Evolutionary conservation across 2,797 vertebrate species (phyloP).

Genomic region (Staurois parvus): DNA sequence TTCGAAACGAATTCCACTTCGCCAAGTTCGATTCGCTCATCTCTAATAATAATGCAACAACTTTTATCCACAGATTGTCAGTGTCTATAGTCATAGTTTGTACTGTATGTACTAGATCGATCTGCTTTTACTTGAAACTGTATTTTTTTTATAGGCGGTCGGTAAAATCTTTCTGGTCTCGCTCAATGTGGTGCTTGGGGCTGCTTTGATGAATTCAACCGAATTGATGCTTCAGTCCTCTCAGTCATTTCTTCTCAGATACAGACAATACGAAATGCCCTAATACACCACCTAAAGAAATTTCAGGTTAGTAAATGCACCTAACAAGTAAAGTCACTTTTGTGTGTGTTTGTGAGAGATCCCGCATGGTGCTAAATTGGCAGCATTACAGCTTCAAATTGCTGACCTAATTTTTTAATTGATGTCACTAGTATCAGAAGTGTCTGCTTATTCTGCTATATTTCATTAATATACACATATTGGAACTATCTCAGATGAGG

Average conservation of each 20-base stretch:
- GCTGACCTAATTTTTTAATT: too few relatives aligned
- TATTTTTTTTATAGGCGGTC: slow-evolving; percentile 80
- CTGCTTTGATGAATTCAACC: slow-evolving; percentile 98
- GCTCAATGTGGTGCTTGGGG: slow-evolving; percentile 98
- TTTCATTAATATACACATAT: too few relatives aligned
- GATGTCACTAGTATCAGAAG: too few relatives aligned
- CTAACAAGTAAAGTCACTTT: not conserved
- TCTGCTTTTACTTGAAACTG: not conserved
- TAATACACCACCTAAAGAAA: slow-evolving; percentile 85
- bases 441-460: too few relatives aligned
- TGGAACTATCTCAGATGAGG: too few relatives aligned
- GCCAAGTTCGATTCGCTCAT: too few relatives aligned
- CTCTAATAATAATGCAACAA: too few relatives aligned
- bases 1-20: too few relatives aligned
- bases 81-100: not conserved
- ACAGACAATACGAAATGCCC: slow-evolving; percentile 92
- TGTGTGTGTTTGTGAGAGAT: not conserved
- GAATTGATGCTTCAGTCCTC: slow-evolving; percentile 95
- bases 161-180: slow-evolving; percentile 96
- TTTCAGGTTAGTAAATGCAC: slow-evolving; percentile 82
- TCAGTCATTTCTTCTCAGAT: slow-evolving; percentile 98
- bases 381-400: too few relatives aligned
- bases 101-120: not conserved
- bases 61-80: too few relatives aligned
- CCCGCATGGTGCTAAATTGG: not conserved